Base-by-base conservation (phyloP, 2,888 invertebrate species). In the Epinotia bilunana region DNA sequence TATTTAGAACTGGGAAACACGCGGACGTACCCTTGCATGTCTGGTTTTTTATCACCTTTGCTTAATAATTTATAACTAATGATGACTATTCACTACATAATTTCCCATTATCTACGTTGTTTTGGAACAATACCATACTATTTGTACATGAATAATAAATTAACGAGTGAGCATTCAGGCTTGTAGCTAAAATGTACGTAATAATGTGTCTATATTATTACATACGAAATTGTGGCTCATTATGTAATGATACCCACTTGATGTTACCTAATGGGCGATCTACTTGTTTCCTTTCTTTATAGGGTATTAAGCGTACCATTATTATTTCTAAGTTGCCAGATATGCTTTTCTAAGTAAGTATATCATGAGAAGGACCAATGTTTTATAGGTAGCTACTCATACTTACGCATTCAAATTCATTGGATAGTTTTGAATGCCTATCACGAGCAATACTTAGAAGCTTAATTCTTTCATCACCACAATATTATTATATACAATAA, bases 131-230 rank as follows among this genome's bases (percentile, higher is more conserved):
- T 84, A 82, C 81, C 80, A 76, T 77, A 72, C 75, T 79, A 78
- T 85, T 85, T 81, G 69, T 70, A 73, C 79, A 87, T 90, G 86
- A 90, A 90, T 90, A 89, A 90, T 89, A 85, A 84, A 90, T 86
- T 88, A 88, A 88, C 86, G 86, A 88, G 77, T 82, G 78, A 82
- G 76, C 81, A 79, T 83, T 83, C 61, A 20, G 62, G 72, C 53
- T 60, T n/a, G 58, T 61, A 61, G 55, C 71, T 71, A 46, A 75
- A 75, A 75, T 58, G 28, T 61, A 65, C 74, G 74, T 75, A 71
- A 75, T 75, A 71, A 28, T 23, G 65, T 75, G 64, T 71, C 65
- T 55, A 46, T 75, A 65, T 75, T 75, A 75, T 75, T 71, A 75
- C 74, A 65, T 61, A 71, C 60, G 65, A 71, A 75, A 75, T 65